Evolutionary conservation across 2,888 invertebrate species (phyloP).

Genomic region (Leucania comma): DNA sequence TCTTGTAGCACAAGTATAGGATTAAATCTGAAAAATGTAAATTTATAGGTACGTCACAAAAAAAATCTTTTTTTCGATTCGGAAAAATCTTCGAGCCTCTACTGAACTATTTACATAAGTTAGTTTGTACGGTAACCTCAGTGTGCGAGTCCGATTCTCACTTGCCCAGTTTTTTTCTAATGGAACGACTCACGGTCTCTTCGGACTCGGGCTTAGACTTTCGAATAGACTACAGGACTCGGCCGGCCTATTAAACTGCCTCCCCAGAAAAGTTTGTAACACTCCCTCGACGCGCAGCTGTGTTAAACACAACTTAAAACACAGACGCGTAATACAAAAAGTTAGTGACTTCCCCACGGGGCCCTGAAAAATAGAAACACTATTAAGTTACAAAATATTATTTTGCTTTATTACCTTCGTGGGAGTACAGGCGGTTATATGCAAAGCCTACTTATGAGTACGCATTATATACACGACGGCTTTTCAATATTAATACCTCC

Average conservation of each 20-base stretch:
- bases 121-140: too few species aligned
- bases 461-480: neutral
- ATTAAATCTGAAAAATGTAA: too few species aligned
- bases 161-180: conserved; percentile 68
- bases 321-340: conserved; percentile 77
- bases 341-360: conserved; percentile 70
- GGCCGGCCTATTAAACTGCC: conserved; percentile 73
- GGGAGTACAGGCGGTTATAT: conserved; percentile 39
- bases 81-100: too few species aligned
- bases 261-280: conserved; percentile 81
- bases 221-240: conserved; percentile 47
- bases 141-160: too few species aligned
- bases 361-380: conserved; percentile 64
- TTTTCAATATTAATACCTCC: neutral
- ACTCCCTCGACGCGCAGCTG: conserved; percentile 76
- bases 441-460: conserved; percentile 13
- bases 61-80: too few species aligned
- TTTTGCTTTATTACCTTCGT: conserved; percentile 62
- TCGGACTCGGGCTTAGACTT: conserved; percentile 37
- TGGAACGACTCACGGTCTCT: conserved; percentile 71
- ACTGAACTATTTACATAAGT: too few species aligned
- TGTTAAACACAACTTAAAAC: conserved; percentile 79
- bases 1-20: too few species aligned
- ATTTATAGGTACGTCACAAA: too few species aligned
- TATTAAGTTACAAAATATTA: conserved; percentile 63